phyloP scores from a whole-genome alignment of 1,140 invertebrate genomes.

The Drosophila ambigua region DNA sequence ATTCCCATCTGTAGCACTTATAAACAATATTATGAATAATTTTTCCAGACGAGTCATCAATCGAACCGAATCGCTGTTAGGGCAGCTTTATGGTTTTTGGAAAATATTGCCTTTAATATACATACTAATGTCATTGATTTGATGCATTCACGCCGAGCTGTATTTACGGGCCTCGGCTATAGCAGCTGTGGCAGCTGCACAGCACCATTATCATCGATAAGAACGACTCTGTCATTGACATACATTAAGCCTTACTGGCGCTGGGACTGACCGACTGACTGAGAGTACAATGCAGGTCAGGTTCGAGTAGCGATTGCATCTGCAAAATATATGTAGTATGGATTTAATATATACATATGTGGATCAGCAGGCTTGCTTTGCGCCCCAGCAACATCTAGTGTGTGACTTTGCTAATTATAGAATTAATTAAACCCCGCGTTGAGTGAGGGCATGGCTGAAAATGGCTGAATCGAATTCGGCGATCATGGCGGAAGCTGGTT shows the following conservation, averaged over 20 bases:
- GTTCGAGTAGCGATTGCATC: slow-evolving; percentile 7
- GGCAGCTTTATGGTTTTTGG: too few species aligned
- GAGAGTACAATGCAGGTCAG: slow-evolving; percentile 32
- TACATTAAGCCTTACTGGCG: slow-evolving; percentile 6
- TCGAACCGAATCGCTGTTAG: too few species aligned
- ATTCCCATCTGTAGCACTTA: too few species aligned
- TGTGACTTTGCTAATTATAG: neutral
- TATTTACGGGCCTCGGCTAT: slow-evolving; percentile 5
- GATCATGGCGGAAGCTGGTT: slow-evolving; percentile 35
- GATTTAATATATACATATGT: too few species aligned
- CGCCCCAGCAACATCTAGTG: too few species aligned
- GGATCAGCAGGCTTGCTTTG: too few species aligned
- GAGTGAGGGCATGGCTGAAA: too few species aligned
- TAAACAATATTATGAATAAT: too few species aligned
- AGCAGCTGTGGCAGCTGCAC: neutral
- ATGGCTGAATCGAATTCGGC: slow-evolving; percentile 1
- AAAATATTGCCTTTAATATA: too few species aligned
- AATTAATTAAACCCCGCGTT: slow-evolving; percentile 19
- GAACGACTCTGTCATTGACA: slow-evolving; percentile 26
- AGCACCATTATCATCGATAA: slow-evolving; percentile 18
- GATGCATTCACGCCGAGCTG: neutral
- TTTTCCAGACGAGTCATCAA: too few species aligned
- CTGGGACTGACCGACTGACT: neutral
- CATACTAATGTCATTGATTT: too few species aligned
- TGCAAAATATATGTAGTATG: too few species aligned